A percentile compares a stretch with the other conserved stretches of the same genome.
phyloP scores from a whole-genome alignment of 2,888 invertebrate genomes.

The Eristalis pertinax region DNA sequence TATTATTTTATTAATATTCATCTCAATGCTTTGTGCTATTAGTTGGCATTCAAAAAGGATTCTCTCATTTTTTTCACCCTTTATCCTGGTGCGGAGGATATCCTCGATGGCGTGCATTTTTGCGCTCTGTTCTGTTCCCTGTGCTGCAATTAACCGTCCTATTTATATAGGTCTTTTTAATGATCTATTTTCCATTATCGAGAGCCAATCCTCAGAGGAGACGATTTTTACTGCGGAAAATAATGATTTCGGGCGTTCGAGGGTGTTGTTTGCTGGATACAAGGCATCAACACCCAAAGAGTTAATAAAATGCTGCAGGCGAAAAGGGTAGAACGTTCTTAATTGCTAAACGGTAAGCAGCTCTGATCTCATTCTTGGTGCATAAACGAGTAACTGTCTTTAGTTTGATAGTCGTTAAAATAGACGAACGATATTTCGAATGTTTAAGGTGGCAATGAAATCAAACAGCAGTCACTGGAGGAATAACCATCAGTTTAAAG shows the following conservation, averaged over 20 bases:
- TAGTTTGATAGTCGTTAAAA: not conserved
- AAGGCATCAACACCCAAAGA: not conserved
- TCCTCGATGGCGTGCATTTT: not conserved
- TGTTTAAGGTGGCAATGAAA: not conserved
- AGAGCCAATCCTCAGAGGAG: not conserved
- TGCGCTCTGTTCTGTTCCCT: not conserved
- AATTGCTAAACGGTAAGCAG: not conserved
- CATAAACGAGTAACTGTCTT: not conserved
- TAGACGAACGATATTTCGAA: not conserved
- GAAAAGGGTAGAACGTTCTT: not conserved
- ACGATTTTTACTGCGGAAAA: not conserved
- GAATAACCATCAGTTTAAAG: no score
- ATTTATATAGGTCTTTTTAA: constrained; percentile 4
- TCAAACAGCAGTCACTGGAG: no score
- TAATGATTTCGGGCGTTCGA: not conserved
- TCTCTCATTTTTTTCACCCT: not conserved
- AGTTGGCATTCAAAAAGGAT: constrained; percentile 26
- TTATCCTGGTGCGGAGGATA: not conserved
- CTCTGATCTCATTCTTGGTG: not conserved
- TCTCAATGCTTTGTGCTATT: constrained; percentile 26
- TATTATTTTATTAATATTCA: constrained; percentile 20
- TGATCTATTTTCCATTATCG: not conserved
- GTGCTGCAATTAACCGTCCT: not conserved
- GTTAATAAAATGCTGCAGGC: not conserved
- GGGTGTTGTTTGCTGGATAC: not conserved